These are phyloP conservation scores for Halichoerus grypus DNA, from an alignment of 2,113 vertebrate species.

Conservation along the genomic window DNA sequence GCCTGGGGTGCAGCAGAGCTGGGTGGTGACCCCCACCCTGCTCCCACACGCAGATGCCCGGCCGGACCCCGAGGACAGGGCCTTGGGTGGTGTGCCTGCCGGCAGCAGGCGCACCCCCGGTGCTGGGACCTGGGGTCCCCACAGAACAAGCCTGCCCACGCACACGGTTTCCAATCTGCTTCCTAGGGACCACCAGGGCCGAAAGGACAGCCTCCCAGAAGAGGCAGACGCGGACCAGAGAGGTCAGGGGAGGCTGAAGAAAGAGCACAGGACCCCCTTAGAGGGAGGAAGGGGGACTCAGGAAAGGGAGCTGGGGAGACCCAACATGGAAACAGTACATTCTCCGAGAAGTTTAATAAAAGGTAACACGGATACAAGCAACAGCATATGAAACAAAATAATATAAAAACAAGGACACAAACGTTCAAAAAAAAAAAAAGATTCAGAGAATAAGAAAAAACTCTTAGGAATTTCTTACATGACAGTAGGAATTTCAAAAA, in stretches of 20 bases:
- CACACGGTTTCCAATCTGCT: fast-evolving
- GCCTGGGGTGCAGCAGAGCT: fast-evolving
- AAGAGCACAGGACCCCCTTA: fast-evolving
- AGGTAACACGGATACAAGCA: not conserved
- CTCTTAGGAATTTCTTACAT: not conserved
- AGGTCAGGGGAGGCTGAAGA: too few species aligned
- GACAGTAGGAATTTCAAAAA: not conserved
- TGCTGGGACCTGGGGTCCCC: fast-evolving
- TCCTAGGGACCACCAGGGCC: not conserved
- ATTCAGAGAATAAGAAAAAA: not conserved
- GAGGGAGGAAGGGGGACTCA: fast-evolving
- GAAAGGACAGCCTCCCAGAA: fast-evolving
- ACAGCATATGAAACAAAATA: not conserved
- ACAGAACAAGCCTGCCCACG: not conserved
- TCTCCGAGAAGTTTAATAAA: not conserved
- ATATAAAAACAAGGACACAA: not conserved
- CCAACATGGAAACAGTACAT: fast-evolving
- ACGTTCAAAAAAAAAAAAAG: not conserved
- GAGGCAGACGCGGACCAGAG: not conserved
- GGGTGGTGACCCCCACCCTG: not conserved
- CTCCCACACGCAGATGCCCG: fast-evolving
- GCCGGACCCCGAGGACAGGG: not conserved
- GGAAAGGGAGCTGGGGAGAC: not conserved
- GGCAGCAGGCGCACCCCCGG: fast-evolving
- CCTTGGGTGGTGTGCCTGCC: fast-evolving